Evolutionary conservation across 2,888 invertebrate species (phyloP).

Genomic region (Petrolisthes cinctipes): DNA sequence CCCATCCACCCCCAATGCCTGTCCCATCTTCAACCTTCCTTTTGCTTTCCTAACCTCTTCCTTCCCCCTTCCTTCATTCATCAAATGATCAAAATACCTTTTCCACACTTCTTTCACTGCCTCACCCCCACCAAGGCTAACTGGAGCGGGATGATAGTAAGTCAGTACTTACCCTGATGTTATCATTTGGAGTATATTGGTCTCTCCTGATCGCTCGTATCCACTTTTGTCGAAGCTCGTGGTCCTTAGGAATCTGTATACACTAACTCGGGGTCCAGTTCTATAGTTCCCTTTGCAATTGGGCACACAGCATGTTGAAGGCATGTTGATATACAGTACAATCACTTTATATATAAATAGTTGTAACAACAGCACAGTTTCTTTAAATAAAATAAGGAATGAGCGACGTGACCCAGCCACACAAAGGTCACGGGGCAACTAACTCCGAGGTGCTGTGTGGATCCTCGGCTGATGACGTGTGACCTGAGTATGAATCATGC

Average conservation of each 20-base stretch:
- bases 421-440: neutral
- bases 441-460: neutral
- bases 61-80: no score
- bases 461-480: neutral
- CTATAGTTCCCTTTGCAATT: neutral
- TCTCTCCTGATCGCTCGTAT: neutral
- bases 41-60: no score
- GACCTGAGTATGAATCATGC: neutral
- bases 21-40: no score
- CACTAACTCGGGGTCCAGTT: neutral
- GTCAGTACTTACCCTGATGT: neutral
- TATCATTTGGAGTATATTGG: neutral
- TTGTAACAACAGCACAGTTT: neutral
- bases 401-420: no score
- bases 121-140: no score
- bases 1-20: no score
- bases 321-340: neutral
- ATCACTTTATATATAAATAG: neutral
- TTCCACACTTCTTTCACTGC: no score
- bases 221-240: neutral
- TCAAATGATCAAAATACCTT: no score
- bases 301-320: neutral
- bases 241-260: conserved; percentile 1
- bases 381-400: no score
- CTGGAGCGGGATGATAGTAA: no score